phyloP scores from a whole-genome alignment of 1,140 invertebrate genomes.

The Sesamia nonagrioides region DNA sequence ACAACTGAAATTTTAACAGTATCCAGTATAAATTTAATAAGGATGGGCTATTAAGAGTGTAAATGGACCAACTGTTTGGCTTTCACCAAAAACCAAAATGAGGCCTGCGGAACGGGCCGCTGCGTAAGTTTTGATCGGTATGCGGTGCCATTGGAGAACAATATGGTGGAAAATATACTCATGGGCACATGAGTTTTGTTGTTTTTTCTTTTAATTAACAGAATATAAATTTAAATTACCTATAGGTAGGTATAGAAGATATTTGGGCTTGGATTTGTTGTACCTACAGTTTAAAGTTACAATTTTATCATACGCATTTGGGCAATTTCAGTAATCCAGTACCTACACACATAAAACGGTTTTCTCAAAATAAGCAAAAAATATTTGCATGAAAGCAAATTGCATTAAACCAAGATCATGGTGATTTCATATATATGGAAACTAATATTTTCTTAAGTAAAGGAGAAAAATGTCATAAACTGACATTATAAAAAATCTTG shows the following conservation, averaged over 20 bases:
- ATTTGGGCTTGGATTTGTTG: no score
- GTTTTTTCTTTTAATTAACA: neutral
- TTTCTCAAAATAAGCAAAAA: no score
- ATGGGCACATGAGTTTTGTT: neutral
- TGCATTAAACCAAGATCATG: no score
- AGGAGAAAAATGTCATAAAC: no score
- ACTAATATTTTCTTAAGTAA: no score
- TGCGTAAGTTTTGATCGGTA: slow-evolving; percentile 61
- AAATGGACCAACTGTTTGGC: slow-evolving; percentile 76
- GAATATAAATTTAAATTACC: no score
- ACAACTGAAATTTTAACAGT: slow-evolving; percentile 84
- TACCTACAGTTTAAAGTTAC: neutral
- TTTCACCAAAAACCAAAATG: slow-evolving; percentile 82
- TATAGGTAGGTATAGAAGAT: neutral
- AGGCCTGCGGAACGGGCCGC: slow-evolving; percentile 61
- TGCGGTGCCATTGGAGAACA: slow-evolving; percentile 43
- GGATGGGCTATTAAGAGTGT: slow-evolving; percentile 79
- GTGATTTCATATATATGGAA: no score
- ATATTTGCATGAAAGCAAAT: no score
- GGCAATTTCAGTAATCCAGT: no score
- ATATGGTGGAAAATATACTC: slow-evolving; percentile 22
- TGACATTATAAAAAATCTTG: no score
- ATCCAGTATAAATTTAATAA: slow-evolving; percentile 85
- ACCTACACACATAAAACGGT: no score
- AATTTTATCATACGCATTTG: neutral